Conservation (phyloP, 2,113 vertebrate genomes). For the Gymnocephalus cernua region DNA sequence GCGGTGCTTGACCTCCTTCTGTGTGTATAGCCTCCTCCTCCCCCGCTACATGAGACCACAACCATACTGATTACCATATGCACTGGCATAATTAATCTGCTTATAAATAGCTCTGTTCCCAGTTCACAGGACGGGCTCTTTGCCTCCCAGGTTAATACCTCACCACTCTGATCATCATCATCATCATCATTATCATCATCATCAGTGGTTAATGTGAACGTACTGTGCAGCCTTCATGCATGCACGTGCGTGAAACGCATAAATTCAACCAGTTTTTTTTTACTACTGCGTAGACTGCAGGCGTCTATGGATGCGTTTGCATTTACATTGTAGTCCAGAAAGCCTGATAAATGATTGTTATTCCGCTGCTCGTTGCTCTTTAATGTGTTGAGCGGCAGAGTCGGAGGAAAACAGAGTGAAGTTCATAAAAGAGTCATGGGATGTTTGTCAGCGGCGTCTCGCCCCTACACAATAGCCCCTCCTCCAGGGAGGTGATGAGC, state of each 20-base stretch:
- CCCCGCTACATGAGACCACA: conserved; percentile 39
- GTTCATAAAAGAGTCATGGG: conserved; percentile 35
- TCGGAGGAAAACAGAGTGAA: conserved; percentile 19
- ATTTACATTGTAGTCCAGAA: background rate
- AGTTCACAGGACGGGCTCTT: conserved; percentile 49
- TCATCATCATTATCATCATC: background rate
- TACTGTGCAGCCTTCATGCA: background rate
- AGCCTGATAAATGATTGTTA: background rate
- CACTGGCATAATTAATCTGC: conserved; percentile 77
- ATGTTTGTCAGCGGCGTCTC: conserved; percentile 27
- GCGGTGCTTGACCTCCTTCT: background rate
- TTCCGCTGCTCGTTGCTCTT: background rate
- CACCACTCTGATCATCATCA: conserved; percentile 14
- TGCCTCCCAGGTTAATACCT: conserved; percentile 68
- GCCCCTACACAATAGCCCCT: background rate
- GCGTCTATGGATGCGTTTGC: background rate
- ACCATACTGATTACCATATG: conserved; percentile 76
- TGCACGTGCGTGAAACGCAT: background rate
- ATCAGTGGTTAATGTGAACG: conserved; percentile 10
- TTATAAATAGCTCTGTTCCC: conserved; percentile 75
- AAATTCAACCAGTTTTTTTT: background rate
- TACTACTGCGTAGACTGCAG: background rate
- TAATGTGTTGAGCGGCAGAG: background rate
- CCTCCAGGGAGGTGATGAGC: conserved; percentile 18
- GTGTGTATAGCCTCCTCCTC: conserved; percentile 18